These are phyloP conservation scores for Caradrina clavipalpis DNA, from an alignment of 2,888 invertebrate species.

Conservation along the genomic window DNA sequence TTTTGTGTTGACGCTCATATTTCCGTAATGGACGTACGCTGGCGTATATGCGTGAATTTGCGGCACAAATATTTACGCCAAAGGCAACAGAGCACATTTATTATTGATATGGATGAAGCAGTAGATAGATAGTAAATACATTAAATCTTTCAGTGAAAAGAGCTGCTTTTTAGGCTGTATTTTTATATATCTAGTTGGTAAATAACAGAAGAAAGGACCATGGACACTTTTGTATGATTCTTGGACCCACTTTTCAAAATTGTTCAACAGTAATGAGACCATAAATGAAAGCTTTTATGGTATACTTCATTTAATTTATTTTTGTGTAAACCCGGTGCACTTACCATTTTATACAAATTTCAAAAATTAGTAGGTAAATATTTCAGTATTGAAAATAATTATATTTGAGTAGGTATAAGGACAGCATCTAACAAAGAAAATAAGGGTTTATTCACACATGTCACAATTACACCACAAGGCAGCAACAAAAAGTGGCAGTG, in stretches of 20 bases:
- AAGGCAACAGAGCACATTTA: constrained; percentile 11
- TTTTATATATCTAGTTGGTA: not conserved
- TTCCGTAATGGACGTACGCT: constrained; percentile 23
- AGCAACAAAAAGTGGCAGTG: no score
- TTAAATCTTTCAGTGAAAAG: not conserved
- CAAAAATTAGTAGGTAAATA: not conserved
- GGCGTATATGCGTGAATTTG: constrained; percentile 28
- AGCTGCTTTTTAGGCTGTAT: not conserved
- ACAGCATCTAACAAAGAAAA: not conserved
- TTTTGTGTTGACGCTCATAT: constrained; percentile 31
- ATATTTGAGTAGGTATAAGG: no score
- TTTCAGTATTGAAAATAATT: not conserved
- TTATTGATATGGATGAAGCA: constrained; percentile 7
- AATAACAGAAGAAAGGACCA: not conserved
- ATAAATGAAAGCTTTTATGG: no score
- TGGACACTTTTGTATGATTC: no score
- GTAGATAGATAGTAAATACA: not conserved
- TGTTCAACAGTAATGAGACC: no score
- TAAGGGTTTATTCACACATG: not conserved
- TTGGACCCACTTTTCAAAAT: no score
- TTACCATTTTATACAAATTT: not conserved
- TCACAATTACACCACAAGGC: no score
- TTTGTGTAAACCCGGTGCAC: no score
- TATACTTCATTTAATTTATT: no score
- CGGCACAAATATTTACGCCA: constrained; percentile 31